Evolutionary conservation across 1,140 invertebrate species (phyloP).

Genomic region (Lordiphosa stackelbergi): DNA sequence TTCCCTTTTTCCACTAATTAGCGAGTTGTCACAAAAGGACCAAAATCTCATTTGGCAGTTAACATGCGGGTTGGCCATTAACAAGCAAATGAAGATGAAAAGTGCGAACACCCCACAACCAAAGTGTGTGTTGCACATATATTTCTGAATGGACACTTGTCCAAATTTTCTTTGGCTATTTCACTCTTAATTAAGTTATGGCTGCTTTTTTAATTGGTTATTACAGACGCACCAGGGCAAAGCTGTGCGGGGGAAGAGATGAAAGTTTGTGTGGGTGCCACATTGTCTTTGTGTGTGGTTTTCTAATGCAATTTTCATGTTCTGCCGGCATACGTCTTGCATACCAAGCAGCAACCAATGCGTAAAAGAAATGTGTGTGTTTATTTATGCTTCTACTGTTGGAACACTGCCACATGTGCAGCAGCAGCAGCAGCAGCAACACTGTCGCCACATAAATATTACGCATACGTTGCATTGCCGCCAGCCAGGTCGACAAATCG

Average conservation of each 20-base stretch:
- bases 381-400: slow-evolving; percentile 61
- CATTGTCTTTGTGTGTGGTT: slow-evolving; percentile 6
- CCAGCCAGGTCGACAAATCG: slow-evolving; percentile 26
- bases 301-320: slow-evolving; percentile 65
- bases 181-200: slow-evolving; percentile 61
- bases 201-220: slow-evolving; percentile 57
- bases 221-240: slow-evolving; percentile 16
- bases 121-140: background rate
- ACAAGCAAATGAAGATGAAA: slow-evolving; percentile 29
- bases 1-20: slow-evolving; percentile 58
- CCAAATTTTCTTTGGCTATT: background rate
- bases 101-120: no score
- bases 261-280: slow-evolving; percentile 15
- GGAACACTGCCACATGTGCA: slow-evolving; percentile 63
- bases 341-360: slow-evolving; percentile 16
- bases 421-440: slow-evolving; percentile 16
- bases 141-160: slow-evolving; percentile 6
- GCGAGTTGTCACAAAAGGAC: slow-evolving; percentile 40
- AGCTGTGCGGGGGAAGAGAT: slow-evolving; percentile 3
- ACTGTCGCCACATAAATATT: slow-evolving; percentile 54
- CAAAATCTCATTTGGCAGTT: slow-evolving; percentile 26
- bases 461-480: slow-evolving; percentile 52
- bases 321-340: slow-evolving; percentile 19
- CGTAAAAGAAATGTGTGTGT: slow-evolving; percentile 42
- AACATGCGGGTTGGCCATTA: slow-evolving; percentile 36